Base-by-base conservation (phyloP, 1,140 invertebrate genomes). In the Asobara japonica region DNA sequence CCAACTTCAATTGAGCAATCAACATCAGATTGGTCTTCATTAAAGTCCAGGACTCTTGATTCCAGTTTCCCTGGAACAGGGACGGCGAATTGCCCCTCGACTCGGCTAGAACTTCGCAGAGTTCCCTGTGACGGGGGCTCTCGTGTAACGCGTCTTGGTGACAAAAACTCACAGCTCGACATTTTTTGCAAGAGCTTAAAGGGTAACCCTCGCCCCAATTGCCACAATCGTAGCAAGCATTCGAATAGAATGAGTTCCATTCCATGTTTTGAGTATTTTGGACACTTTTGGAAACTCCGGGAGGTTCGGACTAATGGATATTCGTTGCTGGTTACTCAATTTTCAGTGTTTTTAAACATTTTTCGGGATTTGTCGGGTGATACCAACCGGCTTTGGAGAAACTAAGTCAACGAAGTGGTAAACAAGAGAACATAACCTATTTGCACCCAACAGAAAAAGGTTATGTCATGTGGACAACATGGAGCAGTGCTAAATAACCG, bases 21-120 rank as follows among this genome's bases (percentile, higher is more conserved):
- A 83, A 64, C 78, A 83, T 84, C 0, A 81, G 69, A 68, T 81
- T 83, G 62, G 76, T 78, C 69, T 82, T 84, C 64, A 71, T 71
- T 31, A 69, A 51, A 4, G 65, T 20, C 78, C 80, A 83, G 0
- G 71, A 61, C 48, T 77, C 30, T 6, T n/a, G 62, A 25, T 48
- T 65, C 31, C 36, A 16, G 51, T 78, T 66, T 61, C 56, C 74
- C 69, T 71, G 60, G 38, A 48, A 69, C n/a, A 64, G 65, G 16
- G 68, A 48, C 18, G 41, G 65, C 0, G 69, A 48, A 20, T 74
- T 31, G 10, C 71, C 64, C 7, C 72, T 29, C 8, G 82, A 74
- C 45, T 77, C 56, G 1, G 67, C 62, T 16, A 84, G 56, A 13
- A 69, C 69, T 16, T 74, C 74, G 41, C 83, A 86, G 18, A 84